These are phyloP conservation scores for Zaprionus kolodkinae DNA, from an alignment of 1,140 invertebrate genomes.

Conservation along the genomic window DNA sequence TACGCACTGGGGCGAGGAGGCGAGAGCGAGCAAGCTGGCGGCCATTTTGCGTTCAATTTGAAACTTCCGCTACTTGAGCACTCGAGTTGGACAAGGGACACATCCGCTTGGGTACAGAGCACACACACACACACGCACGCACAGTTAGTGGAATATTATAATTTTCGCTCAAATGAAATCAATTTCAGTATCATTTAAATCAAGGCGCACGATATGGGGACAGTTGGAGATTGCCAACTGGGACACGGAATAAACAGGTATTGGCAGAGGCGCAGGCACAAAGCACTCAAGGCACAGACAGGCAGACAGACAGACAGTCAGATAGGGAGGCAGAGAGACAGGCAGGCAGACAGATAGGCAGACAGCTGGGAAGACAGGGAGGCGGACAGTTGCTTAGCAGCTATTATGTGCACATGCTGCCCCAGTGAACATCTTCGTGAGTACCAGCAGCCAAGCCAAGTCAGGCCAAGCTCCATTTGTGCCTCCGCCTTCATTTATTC, in stretches of 20 bases:
- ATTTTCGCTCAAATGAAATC: constrained; percentile 78
- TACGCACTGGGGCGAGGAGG: constrained; percentile 47
- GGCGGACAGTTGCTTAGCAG: constrained; percentile 72
- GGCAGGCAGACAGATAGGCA: not conserved
- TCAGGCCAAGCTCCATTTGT: constrained; percentile 26
- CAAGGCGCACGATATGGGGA: constrained; percentile 41
- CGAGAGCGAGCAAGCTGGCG: constrained; percentile 12
- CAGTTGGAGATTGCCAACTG: constrained; percentile 49
- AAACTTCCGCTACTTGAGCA: constrained; percentile 60
- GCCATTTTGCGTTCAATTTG: constrained; percentile 67
- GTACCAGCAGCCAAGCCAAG: constrained; percentile 3
- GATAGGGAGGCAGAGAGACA: not conserved
- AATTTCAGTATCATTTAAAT: constrained; percentile 79
- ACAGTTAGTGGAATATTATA: constrained; percentile 65
- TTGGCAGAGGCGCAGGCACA: constrained; percentile 32
- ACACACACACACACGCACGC: constrained; percentile 1
- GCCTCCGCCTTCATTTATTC: constrained; percentile 69
- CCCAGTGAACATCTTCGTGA: constrained; percentile 6
- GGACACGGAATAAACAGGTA: constrained; percentile 59
- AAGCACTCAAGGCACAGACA: constrained; percentile 7
- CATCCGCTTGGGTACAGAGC: not conserved
- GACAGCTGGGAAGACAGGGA: not conserved
- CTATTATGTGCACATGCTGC: constrained; percentile 78
- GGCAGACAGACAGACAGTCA: not conserved
- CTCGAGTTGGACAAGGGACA: constrained; percentile 23